Conservation (phyloP, 1,140 invertebrate genomes). For the Zelostemma sp. region DNA sequence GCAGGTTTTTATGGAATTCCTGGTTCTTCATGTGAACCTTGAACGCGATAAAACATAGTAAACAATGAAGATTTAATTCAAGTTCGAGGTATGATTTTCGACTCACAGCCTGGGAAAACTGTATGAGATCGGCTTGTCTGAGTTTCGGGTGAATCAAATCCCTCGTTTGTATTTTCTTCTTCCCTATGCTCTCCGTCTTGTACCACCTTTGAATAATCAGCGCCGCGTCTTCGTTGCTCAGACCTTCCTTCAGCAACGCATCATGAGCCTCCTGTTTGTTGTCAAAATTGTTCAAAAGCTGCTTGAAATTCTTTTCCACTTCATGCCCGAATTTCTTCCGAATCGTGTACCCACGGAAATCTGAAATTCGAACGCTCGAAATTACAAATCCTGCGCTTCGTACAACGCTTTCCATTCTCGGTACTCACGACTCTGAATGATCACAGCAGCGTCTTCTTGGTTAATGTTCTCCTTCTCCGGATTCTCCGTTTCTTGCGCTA, state of each 20-base stretch:
- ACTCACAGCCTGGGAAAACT: conserved; percentile 71
- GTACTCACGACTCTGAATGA: conserved; percentile 78
- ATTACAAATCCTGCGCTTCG: no score
- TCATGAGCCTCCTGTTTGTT: conserved; percentile 62
- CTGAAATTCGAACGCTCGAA: conserved; percentile 53
- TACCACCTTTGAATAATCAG: conserved; percentile 67
- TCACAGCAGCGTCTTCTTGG: conserved; percentile 73
- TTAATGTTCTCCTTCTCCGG: conserved; percentile 53
- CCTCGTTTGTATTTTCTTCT: conserved; percentile 48
- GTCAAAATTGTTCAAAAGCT: conserved; percentile 62
- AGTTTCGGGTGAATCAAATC: conserved; percentile 62
- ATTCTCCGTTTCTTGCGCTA: neutral
- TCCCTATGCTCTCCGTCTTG: conserved; percentile 55
- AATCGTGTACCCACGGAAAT: conserved; percentile 77
- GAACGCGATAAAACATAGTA: neutral
- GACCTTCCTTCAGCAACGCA: conserved; percentile 65
- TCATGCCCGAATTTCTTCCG: conserved; percentile 74
- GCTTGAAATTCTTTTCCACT: conserved; percentile 68
- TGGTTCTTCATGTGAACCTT: conserved; percentile 79
- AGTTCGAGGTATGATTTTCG: no score
- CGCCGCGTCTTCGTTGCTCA: conserved; percentile 69
- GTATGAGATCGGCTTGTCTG: conserved; percentile 68
- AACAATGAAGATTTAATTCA: no score
- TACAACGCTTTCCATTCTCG: no score
- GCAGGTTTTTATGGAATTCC: conserved; percentile 77